Evolutionary conservation across 2,888 invertebrate genomes (phyloP), one percentile per base, ranked within the genome.

Genomic region (Petrophora chlorosata): DNA sequence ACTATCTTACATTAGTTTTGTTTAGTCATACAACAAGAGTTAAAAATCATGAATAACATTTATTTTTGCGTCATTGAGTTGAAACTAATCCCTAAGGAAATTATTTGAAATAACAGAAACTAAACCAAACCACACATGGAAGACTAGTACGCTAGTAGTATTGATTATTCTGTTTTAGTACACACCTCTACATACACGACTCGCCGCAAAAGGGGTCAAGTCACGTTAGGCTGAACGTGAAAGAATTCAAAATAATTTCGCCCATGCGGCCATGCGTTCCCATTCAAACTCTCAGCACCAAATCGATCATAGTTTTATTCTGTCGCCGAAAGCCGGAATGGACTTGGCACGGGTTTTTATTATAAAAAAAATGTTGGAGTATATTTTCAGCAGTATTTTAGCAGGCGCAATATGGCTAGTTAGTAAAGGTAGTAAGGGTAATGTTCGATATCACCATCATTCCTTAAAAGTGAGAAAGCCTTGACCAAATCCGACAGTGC

Each of bases 221-320:
- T 42, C 48, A 35, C 53, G 59, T 36, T 34, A 29, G 29, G 12
- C 19, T n/a, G 23, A 19, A 59, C 59, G 59, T 59, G 59, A 38
- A 59, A 53, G 50, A 59, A 59, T 59, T 54, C 54, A 41, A 52
- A 59, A 59, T 55, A 55, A 54, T 52, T 45, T 41, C 39, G 32
- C 16, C 28, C 39, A 43, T 46, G 30, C 39, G 32, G 13, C 28
- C 39, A 43, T 46, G 30, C 38, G 16, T 14, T 29, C 41, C 38
- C 42, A 50, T 47, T 54, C 34, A 51, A 51, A 52, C 54, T 36
- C 28, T 32, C 28, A n/a, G 19, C 50, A 32, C 28, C 3, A 5
- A 19, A 39, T 49, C 48, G 42, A 49, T 49, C 42, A 49, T 49
- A 48, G 35, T 36, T 36, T 44, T 47, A 56, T 51, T 33, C 47